Evolutionary conservation across 2,888 invertebrate genomes (phyloP), one percentile per base, ranked within the genome.

Genomic region (Platycheirus rosarum): DNA sequence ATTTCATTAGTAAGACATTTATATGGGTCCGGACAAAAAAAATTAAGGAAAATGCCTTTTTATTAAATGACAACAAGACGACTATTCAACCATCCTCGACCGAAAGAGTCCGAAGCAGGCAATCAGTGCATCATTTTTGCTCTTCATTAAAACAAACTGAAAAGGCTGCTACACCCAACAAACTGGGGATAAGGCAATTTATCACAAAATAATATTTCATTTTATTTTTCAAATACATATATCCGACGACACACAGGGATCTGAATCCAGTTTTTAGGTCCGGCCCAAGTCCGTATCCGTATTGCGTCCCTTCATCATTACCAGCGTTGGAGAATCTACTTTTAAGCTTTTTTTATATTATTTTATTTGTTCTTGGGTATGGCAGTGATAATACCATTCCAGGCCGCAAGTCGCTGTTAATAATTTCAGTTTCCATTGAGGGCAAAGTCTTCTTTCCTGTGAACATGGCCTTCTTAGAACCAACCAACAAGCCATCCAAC

Each of bases 121-220:
- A 78, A 78, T 78, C 78, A 65, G 49, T 48, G 66, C 53, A 79
- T 79, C 69, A 79, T 79, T 75, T 79, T 79, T 75, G 69, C 79
- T 79, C 75, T 75, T 79, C 79, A 79, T 79, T 79, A 79, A 79
- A 79, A 79, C 74, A 74, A 75, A 79, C 79, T 46, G 75, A 69
- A n/a, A n/a, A 71, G 63, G 14, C 69, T 29, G 75, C 18, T 69
- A 37, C 66, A 55, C 16, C 48, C 79, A 29, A 40, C 62, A 53
- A 48, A 37, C 46, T 51, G 42, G 68, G 42, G 68, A 14, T 13
- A 49, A 13, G 48, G 57, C 79, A 75, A 79, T 79, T 79, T 75
- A 79, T 79, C 79, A 79, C 75, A 69, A 55, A 69, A 79, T 75
- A 75, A 79, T 79, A 79, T 75, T 75, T 75, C 55, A 79, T 63